Evolutionary conservation across 23 tunicate genomes (phyloP).

Genomic region (Oikopleura vanhoeffeni): DNA sequence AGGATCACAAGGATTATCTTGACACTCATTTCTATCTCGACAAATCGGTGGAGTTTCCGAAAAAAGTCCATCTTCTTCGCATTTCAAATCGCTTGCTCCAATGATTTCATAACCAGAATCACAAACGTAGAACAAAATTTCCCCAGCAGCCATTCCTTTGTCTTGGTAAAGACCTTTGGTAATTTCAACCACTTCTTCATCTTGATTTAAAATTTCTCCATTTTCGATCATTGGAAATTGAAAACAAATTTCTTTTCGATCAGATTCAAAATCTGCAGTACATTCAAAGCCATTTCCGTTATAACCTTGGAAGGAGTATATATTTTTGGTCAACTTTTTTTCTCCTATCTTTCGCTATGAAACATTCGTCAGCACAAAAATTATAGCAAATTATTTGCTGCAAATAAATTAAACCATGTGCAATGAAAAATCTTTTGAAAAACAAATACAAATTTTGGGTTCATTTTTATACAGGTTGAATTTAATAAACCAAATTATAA

Average conservation of each 20-base stretch:
- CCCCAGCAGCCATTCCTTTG: neutral
- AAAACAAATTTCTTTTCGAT: neutral
- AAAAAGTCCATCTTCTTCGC: neutral
- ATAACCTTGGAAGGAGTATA: too few relatives aligned
- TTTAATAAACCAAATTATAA: too few relatives aligned
- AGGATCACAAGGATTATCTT: neutral
- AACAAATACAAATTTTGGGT: too few relatives aligned
- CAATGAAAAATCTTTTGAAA: too few relatives aligned
- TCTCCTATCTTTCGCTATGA: too few relatives aligned
- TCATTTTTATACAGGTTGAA: too few relatives aligned
- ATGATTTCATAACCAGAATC: neutral
- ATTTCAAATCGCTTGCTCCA: neutral
- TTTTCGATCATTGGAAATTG: neutral
- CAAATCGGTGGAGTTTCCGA: neutral
- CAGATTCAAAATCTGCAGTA: neutral
- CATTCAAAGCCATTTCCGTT: neutral
- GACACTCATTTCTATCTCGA: neutral
- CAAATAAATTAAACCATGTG: too few relatives aligned
- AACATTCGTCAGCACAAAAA: too few relatives aligned
- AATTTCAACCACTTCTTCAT: neutral
- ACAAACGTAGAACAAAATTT: neutral
- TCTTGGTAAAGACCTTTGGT: neutral
- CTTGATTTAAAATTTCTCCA: neutral
- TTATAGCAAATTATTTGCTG: too few relatives aligned
- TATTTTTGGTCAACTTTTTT: too few relatives aligned